Percentiles rank a stretch among this genome's conserved stretches.
phyloP scores from a whole-genome alignment of 35 echinoderm and acorn worm genomes.

The Ophiothrix spiculata region DNA sequence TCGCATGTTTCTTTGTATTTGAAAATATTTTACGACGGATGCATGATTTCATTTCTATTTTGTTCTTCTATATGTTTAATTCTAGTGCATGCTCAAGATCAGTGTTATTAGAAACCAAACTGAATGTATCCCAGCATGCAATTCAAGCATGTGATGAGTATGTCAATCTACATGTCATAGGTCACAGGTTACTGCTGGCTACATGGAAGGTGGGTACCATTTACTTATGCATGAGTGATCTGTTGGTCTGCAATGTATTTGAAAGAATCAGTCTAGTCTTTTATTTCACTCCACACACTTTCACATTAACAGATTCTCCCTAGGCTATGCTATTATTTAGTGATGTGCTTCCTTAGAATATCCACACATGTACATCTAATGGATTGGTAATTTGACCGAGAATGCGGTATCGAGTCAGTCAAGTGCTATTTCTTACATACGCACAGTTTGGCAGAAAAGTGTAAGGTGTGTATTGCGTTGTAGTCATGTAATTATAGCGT shows the following conservation, averaged over 20 bases:
- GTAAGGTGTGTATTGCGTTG: too few relatives aligned
- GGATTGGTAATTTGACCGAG: neutral
- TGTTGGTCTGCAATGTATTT: neutral
- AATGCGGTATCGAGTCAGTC: too few relatives aligned
- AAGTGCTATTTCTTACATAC: too few relatives aligned
- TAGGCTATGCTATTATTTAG: neutral
- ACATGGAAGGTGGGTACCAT: slow-evolving; percentile 60
- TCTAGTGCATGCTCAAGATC: slow-evolving; percentile 62
- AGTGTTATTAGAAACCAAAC: slow-evolving; percentile 29
- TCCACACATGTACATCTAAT: neutral
- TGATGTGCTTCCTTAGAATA: neutral
- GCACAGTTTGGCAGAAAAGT: too few relatives aligned
- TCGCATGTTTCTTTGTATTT: neutral
- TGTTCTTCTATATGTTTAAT: neutral
- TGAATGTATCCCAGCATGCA: neutral
- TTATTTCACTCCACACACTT: neutral
- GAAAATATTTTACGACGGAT: neutral
- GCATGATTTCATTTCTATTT: neutral
- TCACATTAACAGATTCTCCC: neutral
- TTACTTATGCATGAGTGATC: too few relatives aligned
- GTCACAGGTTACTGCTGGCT: slow-evolving; percentile 35
- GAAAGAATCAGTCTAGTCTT: neutral
- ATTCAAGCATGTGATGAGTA: slow-evolving; percentile 24
- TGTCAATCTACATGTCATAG: slow-evolving; percentile 29
- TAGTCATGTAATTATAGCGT: too few relatives aligned